Evolutionary conservation across 2,113 vertebrate genomes (phyloP).

Genomic region (Rattus norvegicus): DNA sequence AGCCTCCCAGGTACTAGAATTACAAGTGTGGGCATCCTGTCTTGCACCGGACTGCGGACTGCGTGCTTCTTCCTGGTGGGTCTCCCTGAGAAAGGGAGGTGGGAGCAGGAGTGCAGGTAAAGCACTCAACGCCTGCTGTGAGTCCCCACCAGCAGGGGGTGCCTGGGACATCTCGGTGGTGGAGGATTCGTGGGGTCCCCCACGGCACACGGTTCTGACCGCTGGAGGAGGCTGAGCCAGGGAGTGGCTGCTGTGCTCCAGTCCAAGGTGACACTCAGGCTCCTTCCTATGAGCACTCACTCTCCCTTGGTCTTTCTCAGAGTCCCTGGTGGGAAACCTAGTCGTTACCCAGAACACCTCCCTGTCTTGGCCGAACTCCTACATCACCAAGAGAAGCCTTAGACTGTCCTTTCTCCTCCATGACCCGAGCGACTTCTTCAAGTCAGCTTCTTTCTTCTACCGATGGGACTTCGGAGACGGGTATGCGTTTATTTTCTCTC

Average conservation of each 20-base stretch:
- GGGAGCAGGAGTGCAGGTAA: fast-evolving
- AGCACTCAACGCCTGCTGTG: fast-evolving
- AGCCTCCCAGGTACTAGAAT: not conserved
- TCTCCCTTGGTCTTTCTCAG: slow-evolving; percentile 77
- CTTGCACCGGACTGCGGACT: not conserved
- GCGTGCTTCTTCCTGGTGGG: not conserved
- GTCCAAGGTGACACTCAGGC: not conserved
- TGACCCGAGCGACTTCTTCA: slow-evolving; percentile 89
- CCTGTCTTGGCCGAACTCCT: slow-evolving; percentile 81
- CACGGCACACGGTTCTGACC: not conserved
- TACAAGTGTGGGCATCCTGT: not conserved
- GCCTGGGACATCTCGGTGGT: not conserved
- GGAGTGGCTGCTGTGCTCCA: not conserved
- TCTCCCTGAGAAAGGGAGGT: not conserved
- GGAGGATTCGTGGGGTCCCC: not conserved
- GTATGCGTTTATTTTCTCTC: slow-evolving; percentile 80
- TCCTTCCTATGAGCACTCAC: fast-evolving
- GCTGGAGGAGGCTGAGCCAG: fast-evolving
- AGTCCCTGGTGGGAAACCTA: slow-evolving; percentile 90
- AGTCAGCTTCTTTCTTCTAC: slow-evolving; percentile 87
- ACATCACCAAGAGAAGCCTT: slow-evolving; percentile 84
- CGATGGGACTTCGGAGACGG: slow-evolving; percentile 93
- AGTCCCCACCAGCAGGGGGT: not conserved
- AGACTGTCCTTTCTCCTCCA: slow-evolving; percentile 89
- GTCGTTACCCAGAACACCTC: slow-evolving; percentile 88